phyloP scores from a whole-genome alignment of 2,888 invertebrate species.

The Priocnemis perturbator region DNA sequence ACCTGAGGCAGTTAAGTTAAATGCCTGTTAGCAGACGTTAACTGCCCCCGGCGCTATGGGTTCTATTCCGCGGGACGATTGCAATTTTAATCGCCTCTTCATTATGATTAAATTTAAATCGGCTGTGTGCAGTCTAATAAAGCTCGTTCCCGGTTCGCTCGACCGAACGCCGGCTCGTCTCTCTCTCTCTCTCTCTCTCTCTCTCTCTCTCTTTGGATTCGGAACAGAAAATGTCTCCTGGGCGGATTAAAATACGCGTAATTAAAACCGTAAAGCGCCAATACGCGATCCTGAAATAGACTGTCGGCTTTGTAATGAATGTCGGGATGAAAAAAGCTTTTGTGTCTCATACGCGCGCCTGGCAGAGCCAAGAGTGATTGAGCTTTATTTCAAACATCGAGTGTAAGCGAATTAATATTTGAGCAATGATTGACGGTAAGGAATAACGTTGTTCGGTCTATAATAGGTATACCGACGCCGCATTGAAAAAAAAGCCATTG shows the following conservation, averaged over 20 bases:
- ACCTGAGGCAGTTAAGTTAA: conserved; percentile 74
- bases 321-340: conserved; percentile 63
- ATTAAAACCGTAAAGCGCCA: conserved; percentile 69
- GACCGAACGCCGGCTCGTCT: conserved; percentile 13
- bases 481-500: conserved; percentile 52
- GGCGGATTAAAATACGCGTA: conserved; percentile 68
- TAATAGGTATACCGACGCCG: conserved; percentile 35
- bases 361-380: conserved; percentile 55
- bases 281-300: conserved; percentile 66
- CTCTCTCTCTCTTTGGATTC: conserved; percentile 7
- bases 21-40: conserved; percentile 75
- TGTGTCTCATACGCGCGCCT: conserved; percentile 41
- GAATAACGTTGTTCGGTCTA: conserved; percentile 42
- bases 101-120: conserved; percentile 74
- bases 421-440: conserved; percentile 58
- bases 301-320: conserved; percentile 61
- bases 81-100: conserved; percentile 74
- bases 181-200: conserved; percentile 11
- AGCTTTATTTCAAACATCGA: conserved; percentile 66
- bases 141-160: conserved; percentile 57
- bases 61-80: conserved; percentile 65
- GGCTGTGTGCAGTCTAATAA: conserved; percentile 62
- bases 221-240: conserved; percentile 64
- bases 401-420: conserved; percentile 63
- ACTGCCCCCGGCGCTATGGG: conserved; percentile 67